Base-by-base conservation (phyloP, 2,888 invertebrate species). In the Philhelius pedissequus region DNA sequence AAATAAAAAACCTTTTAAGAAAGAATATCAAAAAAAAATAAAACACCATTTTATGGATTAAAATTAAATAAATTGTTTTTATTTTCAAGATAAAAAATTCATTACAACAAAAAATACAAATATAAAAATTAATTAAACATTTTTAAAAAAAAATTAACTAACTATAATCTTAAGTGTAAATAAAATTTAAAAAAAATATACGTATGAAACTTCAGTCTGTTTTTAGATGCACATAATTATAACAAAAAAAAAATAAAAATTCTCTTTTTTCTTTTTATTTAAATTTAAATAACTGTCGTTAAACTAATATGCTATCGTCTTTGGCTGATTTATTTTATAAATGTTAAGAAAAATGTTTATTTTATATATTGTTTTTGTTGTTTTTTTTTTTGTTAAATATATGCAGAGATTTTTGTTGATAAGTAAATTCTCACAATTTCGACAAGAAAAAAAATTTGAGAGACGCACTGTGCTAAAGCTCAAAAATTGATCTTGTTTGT, bases 161-260 rank as follows among this genome's bases (percentile, higher is more conserved):
- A 76, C 58, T 82, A 76, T 68, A 50, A 43, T n/a, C 76, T 77
- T 73, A 73, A 30, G 32, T 52, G 9, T 56, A 18, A 30, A 32
- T n/a, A 54, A 32, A 15, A 4, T 11, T 35, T 15, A 71, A 66
- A 52, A 48, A 74, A 60, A 60, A 62, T 52, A 78, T 77, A 74
- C 78, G 73, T 74, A 83, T 83, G 30, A 73, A 83, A 77, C 69
- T 69, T 83, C 82, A 83, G 78, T 83, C 82, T 68, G 73, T 77
- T 62, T n/a, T 75, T 52, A 81, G 60, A 66, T 71, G 62, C 38
- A 58, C 54, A 45, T 20, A 73, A 54, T 68, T 9, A 18, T 58
- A n/a, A n/a, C n/a, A 50, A 70, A 80, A 15, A 74, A 80, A 79
- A 68, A 52, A 56, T 64, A 64, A 66, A 38, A 52, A 20, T 45